Evolutionary conservation across 37 sponge, comb jelly and placozoan species (phyloP).

Genomic region (Mnemiopsis leidyi): DNA sequence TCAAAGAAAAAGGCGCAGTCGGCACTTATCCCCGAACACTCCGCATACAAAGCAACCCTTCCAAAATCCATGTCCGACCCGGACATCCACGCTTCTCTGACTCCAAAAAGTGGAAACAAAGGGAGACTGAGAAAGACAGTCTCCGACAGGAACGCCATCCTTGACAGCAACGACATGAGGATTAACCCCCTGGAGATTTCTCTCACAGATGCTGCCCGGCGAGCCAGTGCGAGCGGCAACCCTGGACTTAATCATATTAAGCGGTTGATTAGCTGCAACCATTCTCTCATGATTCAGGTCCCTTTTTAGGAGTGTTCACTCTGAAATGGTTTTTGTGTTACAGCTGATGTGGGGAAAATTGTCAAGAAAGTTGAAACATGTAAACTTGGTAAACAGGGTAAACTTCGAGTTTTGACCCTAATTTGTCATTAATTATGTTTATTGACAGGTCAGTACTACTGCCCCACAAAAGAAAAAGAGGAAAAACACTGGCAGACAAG

Average conservation of each 20-base stretch:
- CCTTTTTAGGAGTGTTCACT: too few species aligned
- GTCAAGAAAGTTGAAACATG: too few species aligned
- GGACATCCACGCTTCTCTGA: constrained; percentile 21
- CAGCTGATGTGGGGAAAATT: too few species aligned
- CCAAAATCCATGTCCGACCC: constrained; percentile 57
- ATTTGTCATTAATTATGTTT: too few species aligned
- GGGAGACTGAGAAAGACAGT: constrained; percentile 30
- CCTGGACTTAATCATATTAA: constrained; percentile 31
- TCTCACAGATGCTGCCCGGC: constrained; percentile 49
- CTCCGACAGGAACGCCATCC: constrained; percentile 25
- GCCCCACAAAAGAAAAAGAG: constrained; percentile 45
- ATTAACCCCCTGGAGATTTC: constrained; percentile 46
- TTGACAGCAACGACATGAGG: background rate
- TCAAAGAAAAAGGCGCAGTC: constrained; percentile 28
- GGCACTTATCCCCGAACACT: background rate
- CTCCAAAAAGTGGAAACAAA: constrained; percentile 12
- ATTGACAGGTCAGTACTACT: constrained; percentile 30
- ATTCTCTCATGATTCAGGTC: constrained; percentile 12
- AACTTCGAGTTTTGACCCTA: too few species aligned
- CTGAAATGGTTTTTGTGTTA: too few species aligned
- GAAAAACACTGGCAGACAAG: constrained; percentile 1
- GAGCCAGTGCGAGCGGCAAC: constrained; percentile 57
- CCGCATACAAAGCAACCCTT: background rate
- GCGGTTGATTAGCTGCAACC: constrained; percentile 29
- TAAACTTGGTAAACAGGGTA: too few species aligned